A percentile compares a stretch with the other conserved stretches of the same genome.
Conservation (phyloP, 1,140 invertebrate genomes). For the Gyrodactylus bullatarudis region DNA sequence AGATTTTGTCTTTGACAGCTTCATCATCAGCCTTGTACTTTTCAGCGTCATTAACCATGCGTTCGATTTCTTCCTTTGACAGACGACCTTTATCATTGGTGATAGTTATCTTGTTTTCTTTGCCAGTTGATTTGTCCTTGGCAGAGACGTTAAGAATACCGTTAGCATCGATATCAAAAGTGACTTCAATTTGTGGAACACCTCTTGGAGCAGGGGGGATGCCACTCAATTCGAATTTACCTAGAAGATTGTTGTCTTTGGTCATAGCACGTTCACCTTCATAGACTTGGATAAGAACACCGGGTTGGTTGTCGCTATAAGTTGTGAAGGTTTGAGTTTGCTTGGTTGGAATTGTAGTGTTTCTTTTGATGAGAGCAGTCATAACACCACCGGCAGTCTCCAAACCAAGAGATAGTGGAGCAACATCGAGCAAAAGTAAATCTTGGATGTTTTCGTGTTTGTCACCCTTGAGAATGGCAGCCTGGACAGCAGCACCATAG, state of each 20-base stretch:
- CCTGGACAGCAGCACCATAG: too few species aligned
- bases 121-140: conserved; percentile 37
- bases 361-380: conserved; percentile 68
- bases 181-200: conserved; percentile 41
- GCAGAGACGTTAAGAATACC: conserved; percentile 23
- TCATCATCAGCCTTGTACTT: conserved; percentile 55
- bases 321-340: conserved; percentile 81
- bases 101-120: conserved; percentile 85
- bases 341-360: conserved; percentile 76
- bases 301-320: conserved; percentile 76
- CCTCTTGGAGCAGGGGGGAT: conserved; percentile 68
- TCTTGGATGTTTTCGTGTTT: conserved; percentile 26
- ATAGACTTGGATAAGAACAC: conserved; percentile 25
- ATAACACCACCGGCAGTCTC: conserved; percentile 84
- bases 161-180: conserved; percentile 30
- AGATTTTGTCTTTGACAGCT: conserved; percentile 42
- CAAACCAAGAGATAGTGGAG: conserved; percentile 68
- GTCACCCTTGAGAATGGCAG: neutral
- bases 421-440: conserved; percentile 56
- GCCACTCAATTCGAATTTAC: conserved; percentile 62
- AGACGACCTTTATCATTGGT: conserved; percentile 82
- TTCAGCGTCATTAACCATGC: conserved; percentile 83
- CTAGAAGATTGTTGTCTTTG: conserved; percentile 39
- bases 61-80: conserved; percentile 73
- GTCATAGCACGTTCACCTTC: conserved; percentile 29